phyloP scores from a whole-genome alignment of 2,888 invertebrate species.

The Stenolophus ochropezus region DNA sequence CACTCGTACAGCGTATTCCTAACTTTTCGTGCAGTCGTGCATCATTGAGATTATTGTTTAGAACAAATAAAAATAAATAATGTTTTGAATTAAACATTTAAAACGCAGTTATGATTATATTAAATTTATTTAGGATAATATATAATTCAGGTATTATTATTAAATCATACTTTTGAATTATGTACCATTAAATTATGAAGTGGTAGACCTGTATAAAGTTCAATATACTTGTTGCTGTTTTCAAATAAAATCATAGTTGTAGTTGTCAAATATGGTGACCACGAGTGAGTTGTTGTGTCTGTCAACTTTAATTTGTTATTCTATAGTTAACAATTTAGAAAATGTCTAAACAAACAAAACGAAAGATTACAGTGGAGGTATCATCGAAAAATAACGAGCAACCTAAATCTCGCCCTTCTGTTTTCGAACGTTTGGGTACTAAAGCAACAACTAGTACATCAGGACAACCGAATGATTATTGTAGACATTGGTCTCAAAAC shows the following conservation, averaged over 20 bases:
- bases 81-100: neutral
- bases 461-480: conserved; percentile 79
- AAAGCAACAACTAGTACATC: conserved; percentile 77
- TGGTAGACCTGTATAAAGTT: neutral
- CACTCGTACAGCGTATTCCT: neutral
- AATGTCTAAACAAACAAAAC: conserved; percentile 83
- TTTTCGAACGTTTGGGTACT: conserved; percentile 88
- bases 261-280: conserved; percentile 64
- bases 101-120: neutral
- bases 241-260: conserved; percentile 29
- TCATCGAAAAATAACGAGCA: conserved; percentile 80
- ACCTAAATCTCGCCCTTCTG: conserved; percentile 82
- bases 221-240: conserved; percentile 20
- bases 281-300: conserved; percentile 59
- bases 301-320: conserved; percentile 58
- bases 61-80: neutral
- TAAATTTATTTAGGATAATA: neutral
- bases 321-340: conserved; percentile 67
- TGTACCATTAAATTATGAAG: neutral
- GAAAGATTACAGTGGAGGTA: conserved; percentile 85
- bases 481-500: conserved; percentile 86
- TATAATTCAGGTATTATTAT: neutral
- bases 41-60: neutral
- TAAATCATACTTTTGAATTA: neutral
- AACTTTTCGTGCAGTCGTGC: neutral